Conservation (phyloP, 2,113 vertebrate species). For the Kryptolebias marmoratus region DNA sequence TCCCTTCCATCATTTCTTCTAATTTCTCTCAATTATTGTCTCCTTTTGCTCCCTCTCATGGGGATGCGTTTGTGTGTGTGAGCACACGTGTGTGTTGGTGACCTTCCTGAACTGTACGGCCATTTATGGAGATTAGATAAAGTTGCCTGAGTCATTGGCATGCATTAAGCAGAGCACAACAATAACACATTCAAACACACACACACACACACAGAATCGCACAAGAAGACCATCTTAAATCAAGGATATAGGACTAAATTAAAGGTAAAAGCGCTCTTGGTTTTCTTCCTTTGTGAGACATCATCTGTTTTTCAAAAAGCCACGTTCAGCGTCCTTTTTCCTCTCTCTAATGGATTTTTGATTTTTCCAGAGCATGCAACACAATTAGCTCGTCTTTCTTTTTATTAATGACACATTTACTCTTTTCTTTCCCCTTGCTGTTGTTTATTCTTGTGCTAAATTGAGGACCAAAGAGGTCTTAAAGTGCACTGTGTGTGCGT, state of each 20-base stretch:
- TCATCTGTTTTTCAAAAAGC: constrained; percentile 84
- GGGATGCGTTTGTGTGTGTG: constrained; percentile 37
- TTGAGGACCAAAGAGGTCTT: constrained; percentile 64
- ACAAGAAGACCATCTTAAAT: constrained; percentile 71
- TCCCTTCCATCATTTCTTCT: constrained; percentile 69
- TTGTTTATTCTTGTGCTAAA: constrained; percentile 70
- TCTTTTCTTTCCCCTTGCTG: constrained; percentile 81
- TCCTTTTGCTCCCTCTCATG: constrained; percentile 52
- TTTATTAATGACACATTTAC: constrained; percentile 89
- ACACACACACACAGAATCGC: constrained; percentile 31
- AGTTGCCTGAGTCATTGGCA: constrained; percentile 89
- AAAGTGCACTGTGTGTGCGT: constrained; percentile 42
- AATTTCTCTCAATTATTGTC: constrained; percentile 69
- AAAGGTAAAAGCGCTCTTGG: constrained; percentile 83
- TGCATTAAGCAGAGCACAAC: constrained; percentile 88
- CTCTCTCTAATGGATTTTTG: constrained; percentile 94
- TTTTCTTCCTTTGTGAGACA: constrained; percentile 76
- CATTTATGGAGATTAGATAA: constrained; percentile 97
- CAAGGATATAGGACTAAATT: constrained; percentile 82
- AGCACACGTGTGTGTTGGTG: constrained; percentile 41
- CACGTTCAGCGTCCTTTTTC: constrained; percentile 80
- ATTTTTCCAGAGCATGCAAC: constrained; percentile 93
- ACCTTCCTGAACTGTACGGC: constrained; percentile 88
- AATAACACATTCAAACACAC: constrained; percentile 48
- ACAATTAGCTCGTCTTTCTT: constrained; percentile 89